Base-by-base conservation (phyloP, 2,113 vertebrate species). In the Amphiprion ocellaris region DNA sequence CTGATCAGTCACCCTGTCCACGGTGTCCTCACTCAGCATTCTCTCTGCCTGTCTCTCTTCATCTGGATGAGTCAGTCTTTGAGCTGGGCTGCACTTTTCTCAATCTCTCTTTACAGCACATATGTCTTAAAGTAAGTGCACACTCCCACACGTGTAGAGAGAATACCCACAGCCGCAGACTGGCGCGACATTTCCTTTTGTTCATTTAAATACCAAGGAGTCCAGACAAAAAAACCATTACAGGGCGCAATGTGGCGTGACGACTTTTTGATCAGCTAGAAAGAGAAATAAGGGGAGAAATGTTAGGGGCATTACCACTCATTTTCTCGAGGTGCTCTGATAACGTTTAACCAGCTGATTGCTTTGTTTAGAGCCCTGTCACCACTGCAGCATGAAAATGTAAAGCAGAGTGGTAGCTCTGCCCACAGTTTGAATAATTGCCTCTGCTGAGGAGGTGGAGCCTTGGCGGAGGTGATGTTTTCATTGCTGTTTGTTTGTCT, bases 201-300 rank as follows among this genome's bases (percentile, higher is more conserved):
- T 85, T 86, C 61, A 83, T 84, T 88, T 86, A 87, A 87, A 92
- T 87, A 78, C 65, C 62, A 79, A 5, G 23, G 62, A 66, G 78
- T 69, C 60, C 78, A 77, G 72, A 82, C 69, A 73, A 60, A 66
- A 82, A 85, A 81, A 74, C 15, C 78, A 90, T 91, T 81, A 92
- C 24, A 21, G 74, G 63, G 77, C 3, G 47, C 86, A 87, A 87
- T 89, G 88, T 90, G 84, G 78, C 73, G 74, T 89, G 81, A 84
- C 81, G 10, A 41, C 66, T 68, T 87, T 87, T 65, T 82, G 79
- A 85, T 90, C 82, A 71, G 44, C 69, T 39, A 56, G 60, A 75
- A 74, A 66, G 62, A 76, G 75, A 79, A 72, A 74, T 80, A 66
- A 81, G 58, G 14, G 76, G 66, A 61, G 74, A 74, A 75, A 64